phyloP scores from a whole-genome alignment of 2,113 vertebrate species.

The Sceloporus undulatus region DNA sequence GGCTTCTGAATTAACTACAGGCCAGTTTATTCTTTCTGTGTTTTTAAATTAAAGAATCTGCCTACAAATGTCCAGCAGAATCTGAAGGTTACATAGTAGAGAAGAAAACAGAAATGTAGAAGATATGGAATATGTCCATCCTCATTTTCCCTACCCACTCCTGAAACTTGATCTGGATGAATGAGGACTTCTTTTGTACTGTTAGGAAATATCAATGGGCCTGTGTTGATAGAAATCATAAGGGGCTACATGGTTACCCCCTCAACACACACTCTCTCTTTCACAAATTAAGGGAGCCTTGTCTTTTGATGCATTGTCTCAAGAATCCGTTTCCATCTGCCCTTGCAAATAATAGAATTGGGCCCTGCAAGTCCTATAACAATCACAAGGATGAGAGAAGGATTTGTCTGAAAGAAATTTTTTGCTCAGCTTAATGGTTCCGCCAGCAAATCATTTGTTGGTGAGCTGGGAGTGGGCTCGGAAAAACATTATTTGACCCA shows the following conservation, averaged over 20 bases:
- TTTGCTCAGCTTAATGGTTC: not conserved
- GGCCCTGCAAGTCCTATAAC: not conserved
- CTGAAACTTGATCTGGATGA: not conserved
- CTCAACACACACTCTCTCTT: not conserved
- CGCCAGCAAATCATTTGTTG: not conserved
- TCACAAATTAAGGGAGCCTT: not conserved
- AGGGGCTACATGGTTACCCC: no score
- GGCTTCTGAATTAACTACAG: not conserved
- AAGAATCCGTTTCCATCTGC: no score
- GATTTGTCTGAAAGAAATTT: not conserved
- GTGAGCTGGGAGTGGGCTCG: not conserved
- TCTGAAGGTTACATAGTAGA: no score
- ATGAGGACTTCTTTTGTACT: not conserved
- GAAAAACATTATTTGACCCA: not conserved
- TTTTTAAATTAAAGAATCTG: no score
- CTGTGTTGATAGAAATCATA: no score
- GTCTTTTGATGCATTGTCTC: not conserved
- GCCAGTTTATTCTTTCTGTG: no score
- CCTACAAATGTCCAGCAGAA: no score
- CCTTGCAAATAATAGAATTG: no score
- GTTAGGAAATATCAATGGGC: not conserved
- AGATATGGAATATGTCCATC: no score
- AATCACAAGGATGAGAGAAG: not conserved
- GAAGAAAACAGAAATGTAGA: no score
- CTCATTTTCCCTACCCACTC: not conserved